phyloP scores from a whole-genome alignment of 2,113 vertebrate genomes.

The Hyperoodon ampullatus region DNA sequence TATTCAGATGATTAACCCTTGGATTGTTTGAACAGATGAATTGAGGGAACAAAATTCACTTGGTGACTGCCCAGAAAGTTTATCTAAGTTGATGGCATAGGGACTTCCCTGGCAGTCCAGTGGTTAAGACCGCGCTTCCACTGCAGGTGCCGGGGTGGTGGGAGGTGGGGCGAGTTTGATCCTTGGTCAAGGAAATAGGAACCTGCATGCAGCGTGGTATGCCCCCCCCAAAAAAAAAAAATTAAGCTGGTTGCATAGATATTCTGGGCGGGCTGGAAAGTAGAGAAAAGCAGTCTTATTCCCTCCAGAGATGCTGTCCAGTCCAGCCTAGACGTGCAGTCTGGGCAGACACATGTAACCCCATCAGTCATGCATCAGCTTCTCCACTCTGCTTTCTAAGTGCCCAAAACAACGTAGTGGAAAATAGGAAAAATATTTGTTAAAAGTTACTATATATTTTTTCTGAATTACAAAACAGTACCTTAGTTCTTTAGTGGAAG shows the following conservation, averaged over 20 bases:
- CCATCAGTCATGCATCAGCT: neutral
- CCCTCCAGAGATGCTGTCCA: neutral
- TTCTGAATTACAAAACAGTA: neutral
- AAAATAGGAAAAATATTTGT: neutral
- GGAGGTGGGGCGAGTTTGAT: too few species aligned
- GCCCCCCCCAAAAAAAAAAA: too few species aligned
- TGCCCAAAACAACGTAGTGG: neutral
- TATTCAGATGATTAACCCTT: neutral
- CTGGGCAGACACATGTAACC: neutral
- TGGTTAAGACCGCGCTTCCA: too few species aligned
- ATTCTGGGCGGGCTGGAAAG: neutral
- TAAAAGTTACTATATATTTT: neutral
- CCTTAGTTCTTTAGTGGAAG: neutral
- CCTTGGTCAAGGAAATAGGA: too few species aligned
- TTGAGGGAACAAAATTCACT: neutral
- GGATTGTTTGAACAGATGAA: neutral
- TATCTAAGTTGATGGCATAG: too few species aligned
- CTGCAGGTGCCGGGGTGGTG: accelerated
- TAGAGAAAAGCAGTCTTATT: neutral
- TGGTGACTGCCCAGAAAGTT: neutral
- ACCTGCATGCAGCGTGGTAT: too few species aligned
- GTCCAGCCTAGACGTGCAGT: too few species aligned
- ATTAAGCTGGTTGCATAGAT: too few species aligned
- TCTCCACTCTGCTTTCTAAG: neutral
- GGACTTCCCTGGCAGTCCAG: too few species aligned